Evolutionary conservation across 2,888 invertebrate species (phyloP).

Genomic region (Drosophila anomalata): DNA sequence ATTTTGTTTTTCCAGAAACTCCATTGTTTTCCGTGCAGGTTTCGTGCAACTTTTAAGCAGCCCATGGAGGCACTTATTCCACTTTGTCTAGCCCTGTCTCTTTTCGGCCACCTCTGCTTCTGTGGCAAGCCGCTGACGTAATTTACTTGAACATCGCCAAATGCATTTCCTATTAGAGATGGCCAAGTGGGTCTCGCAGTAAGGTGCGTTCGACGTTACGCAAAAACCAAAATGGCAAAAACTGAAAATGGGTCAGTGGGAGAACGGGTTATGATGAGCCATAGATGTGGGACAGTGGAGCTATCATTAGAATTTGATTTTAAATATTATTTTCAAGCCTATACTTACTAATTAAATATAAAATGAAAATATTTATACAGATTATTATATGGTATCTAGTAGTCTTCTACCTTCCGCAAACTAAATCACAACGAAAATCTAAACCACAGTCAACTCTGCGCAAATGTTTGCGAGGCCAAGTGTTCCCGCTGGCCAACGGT

Average conservation of each 20-base stretch:
- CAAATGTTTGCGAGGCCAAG: slow-evolving; percentile 64
- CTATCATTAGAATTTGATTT: too few species aligned
- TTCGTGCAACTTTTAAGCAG: slow-evolving; percentile 41
- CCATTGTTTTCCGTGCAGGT: neutral
- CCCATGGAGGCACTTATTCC: slow-evolving; percentile 67
- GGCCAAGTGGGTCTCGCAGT: slow-evolving; percentile 29
- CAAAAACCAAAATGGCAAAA: slow-evolving; percentile 34
- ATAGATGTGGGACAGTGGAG: neutral
- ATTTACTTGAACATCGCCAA: slow-evolving; percentile 68
- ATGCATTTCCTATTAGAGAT: slow-evolving; percentile 69
- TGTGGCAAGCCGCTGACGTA: slow-evolving; percentile 73
- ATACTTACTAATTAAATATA: too few species aligned
- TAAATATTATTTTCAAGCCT: neutral
- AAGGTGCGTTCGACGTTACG: slow-evolving; percentile 38
- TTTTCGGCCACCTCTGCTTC: slow-evolving; percentile 21
- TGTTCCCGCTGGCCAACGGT: slow-evolving; percentile 26
- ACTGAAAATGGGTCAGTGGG: slow-evolving; percentile 32
- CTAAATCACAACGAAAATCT: slow-evolving; percentile 17
- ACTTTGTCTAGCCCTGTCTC: slow-evolving; percentile 5
- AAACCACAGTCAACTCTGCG: slow-evolving; percentile 61
- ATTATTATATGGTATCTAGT: neutral
- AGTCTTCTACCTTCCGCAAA: neutral
- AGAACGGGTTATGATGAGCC: slow-evolving; percentile 23
- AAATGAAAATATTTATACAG: neutral
- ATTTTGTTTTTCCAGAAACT: neutral